phyloP scores from a whole-genome alignment of 2,113 vertebrate species.

The Rhinoderma darwinii region DNA sequence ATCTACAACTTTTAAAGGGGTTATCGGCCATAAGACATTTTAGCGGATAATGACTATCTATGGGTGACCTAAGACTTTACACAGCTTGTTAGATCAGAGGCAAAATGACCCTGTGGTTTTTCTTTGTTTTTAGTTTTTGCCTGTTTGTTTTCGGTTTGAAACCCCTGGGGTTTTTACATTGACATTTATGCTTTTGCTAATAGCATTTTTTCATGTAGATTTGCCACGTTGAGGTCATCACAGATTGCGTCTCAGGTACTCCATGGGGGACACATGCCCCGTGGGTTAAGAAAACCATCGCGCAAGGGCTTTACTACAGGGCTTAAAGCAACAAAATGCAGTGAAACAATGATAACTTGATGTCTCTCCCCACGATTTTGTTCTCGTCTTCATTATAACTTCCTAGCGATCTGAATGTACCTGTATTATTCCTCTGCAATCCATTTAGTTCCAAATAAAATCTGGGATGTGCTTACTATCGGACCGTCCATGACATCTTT shows the following conservation, averaged over 20 bases:
- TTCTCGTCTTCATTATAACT: not conserved
- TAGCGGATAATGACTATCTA: not conserved
- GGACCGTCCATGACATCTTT: not conserved
- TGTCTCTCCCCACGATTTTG: not conserved
- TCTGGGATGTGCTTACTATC: conserved; percentile 1
- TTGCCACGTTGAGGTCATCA: not conserved
- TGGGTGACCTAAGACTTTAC: no score
- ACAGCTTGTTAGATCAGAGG: not conserved
- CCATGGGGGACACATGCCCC: not conserved
- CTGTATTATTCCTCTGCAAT: conserved; percentile 1
- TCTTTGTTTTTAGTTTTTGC: not conserved
- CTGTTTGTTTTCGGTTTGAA: not conserved
- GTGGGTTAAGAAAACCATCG: not conserved
- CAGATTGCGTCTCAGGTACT: conserved; percentile 1
- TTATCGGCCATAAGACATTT: not conserved
- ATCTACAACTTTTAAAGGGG: not conserved
- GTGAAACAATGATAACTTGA: not conserved
- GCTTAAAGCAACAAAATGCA: conserved; percentile 33
- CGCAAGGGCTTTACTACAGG: conserved; percentile 15
- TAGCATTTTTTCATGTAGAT: not conserved
- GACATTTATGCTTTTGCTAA: not conserved
- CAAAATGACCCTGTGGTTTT: not conserved
- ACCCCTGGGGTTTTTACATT: not conserved
- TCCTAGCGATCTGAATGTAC: conserved; percentile 27
- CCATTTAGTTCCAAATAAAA: conserved; percentile 21